Base-by-base conservation (phyloP, 2,113 vertebrate species). In the Ictalurus punctatus region DNA sequence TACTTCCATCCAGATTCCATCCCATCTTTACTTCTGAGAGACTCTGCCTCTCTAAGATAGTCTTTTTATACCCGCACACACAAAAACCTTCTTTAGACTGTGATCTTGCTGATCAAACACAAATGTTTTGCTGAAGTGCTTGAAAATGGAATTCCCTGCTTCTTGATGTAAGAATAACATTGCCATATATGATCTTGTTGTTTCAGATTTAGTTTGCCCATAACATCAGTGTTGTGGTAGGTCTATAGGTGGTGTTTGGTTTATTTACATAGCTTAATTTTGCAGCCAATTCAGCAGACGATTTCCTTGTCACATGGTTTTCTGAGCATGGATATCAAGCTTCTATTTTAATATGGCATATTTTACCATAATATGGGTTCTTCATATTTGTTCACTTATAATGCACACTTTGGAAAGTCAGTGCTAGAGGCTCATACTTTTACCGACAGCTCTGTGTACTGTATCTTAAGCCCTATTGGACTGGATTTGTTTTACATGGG, bases 81-180 rank as follows among this genome's bases (percentile, higher is more conserved):
- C 10, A 23, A 44, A 76, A 37, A 19, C 0, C 37, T 3, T 25
- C 40, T 59, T 63, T 40, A 87, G 93, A 93, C 93, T 90, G 76
- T 4, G 88, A 94, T 94, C 94, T 92, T 40, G n/a, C 90, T 94
- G 92, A 94, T 94, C 91, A 91, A 93, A 95, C 94, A 95, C 95
- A 95, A 95, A 94, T 89, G 63, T 44, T 80, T 90, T 90, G 90
- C 90, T 89, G 89, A 92, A 89, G 91, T 89, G 89, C 87, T 89
- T 81, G 89, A 34, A 44, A 85, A 48, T 54, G 76, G 34, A 87
- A 80, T 21, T 40, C 48, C 30, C 30, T 59, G 37, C 1, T 23
- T 65, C 34, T 80, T 65, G 40, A 61, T 78, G 37, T 86, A 61
- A 58, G 56, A n/a, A n/a, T 48, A 61, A 59, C 54, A 27, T 37